Conservation (phyloP, 2,113 vertebrate genomes). For the Onychorhynchus coronatus region DNA sequence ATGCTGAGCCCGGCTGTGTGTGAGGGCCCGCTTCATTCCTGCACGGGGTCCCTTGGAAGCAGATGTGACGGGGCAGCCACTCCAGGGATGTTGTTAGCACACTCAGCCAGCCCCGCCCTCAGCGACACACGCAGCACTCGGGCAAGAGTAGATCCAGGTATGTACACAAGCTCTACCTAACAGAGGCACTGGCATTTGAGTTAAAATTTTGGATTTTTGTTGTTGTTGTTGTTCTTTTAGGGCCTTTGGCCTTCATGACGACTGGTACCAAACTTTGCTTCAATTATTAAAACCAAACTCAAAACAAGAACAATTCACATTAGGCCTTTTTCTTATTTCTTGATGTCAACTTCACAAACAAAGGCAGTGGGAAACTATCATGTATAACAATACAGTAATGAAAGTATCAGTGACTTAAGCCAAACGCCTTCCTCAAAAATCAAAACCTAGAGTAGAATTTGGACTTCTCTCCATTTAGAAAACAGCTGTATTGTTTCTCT, state of each 20-base stretch:
- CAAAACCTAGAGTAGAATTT: not conserved
- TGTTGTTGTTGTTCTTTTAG: too few species aligned
- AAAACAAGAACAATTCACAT: not conserved
- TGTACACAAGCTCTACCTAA: fast-evolving
- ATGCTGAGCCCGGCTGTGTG: fast-evolving
- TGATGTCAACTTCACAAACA: not conserved
- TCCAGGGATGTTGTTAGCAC: fast-evolving
- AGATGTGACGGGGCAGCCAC: fast-evolving
- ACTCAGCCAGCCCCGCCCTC: not conserved
- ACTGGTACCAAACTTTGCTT: not conserved
- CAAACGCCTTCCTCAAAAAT: not conserved
- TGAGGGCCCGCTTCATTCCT: not conserved
- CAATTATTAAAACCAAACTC: not conserved
- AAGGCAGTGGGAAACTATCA: not conserved
- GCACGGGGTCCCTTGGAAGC: not conserved
- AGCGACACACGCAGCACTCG: fast-evolving
- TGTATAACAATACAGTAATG: not conserved
- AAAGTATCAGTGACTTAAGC: fast-evolving
- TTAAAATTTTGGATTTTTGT: too few species aligned
- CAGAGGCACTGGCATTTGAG: fast-evolving
- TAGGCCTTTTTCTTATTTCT: not conserved
- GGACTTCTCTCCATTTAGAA: not conserved
- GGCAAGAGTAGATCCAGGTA: not conserved
- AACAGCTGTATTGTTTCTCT: not conserved
- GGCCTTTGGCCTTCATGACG: fast-evolving